Evolutionary conservation across 2,797 vertebrate genomes (phyloP).

Genomic region (Brachymystax lenok): DNA sequence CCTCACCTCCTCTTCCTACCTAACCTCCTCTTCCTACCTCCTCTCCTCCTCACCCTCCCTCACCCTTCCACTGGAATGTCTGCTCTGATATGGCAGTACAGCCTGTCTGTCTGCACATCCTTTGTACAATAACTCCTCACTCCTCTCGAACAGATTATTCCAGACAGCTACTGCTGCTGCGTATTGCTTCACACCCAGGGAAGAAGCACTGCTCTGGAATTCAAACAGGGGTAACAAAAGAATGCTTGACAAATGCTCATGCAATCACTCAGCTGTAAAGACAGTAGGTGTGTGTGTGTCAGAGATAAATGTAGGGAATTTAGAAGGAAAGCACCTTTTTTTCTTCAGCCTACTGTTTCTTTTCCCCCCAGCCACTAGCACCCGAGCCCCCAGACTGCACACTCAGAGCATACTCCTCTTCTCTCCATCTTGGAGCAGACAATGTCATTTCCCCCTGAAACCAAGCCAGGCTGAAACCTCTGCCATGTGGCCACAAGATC

Average conservation of each 20-base stretch:
- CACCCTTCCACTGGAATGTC: constrained; percentile 4
- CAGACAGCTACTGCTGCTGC: neutral
- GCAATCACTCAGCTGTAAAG: too few species aligned
- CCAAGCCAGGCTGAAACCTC: constrained; percentile 34
- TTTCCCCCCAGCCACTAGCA: constrained; percentile 13
- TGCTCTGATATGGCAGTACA: neutral
- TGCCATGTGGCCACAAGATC: constrained; percentile 43
- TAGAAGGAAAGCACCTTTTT: constrained; percentile 27
- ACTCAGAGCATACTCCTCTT: constrained; percentile 1
- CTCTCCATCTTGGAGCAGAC: constrained; percentile 29
- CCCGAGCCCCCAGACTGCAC: neutral
- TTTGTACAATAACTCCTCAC: constrained; percentile 2
- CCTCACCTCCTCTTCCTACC: neutral
- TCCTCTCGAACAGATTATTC: neutral
- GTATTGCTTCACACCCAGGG: neutral
- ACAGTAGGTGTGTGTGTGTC: neutral
- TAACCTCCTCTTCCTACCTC: neutral
- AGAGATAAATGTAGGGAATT: neutral
- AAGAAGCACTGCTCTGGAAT: neutral
- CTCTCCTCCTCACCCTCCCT: neutral
- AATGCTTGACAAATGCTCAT: neutral
- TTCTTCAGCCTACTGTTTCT: neutral
- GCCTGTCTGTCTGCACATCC: neutral
- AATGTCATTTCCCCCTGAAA: constrained; percentile 27
- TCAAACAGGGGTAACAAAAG: neutral